Evolutionary conservation across 2,888 invertebrate species (phyloP), one percentile per base, ranked within the genome.

Genomic region (Ametastegia equiseti): DNA sequence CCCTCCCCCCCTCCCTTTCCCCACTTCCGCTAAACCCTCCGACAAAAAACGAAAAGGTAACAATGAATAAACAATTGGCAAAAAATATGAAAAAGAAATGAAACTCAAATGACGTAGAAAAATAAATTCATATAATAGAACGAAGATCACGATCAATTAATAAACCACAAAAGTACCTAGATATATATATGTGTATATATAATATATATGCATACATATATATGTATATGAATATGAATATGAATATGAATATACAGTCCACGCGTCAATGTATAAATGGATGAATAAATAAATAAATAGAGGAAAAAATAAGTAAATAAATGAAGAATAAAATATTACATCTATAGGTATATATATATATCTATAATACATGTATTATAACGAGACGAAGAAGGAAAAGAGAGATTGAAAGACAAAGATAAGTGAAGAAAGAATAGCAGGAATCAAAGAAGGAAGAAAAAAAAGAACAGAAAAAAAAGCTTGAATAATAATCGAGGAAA

Each of bases 231-330:
- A 42, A 42, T 42, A 42, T 42, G 9, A 80, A 81, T 85, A 86
- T 84, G 84, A 86, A 87, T 86, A 86, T 83, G 85, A 89, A 87
- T 89, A 87, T 15, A 47, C 88, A 89, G 90, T 88, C 88, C 88
- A 89, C 88, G 88, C 89, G 88, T 90, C 89, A 89, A 90, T 90
- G 90, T 88, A 86, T 87, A 90, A 89, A 90, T 86, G 88, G 81
- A 86, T 82, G 65, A 89, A 90, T 90, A 90, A 88, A 86, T 87
- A 90, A 89, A 89, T 86, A 88, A 88, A 88, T 87, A 88, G 89
- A 90, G 90, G 90, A 88, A 86, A 87, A 89, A 89, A 85, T 87
- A 90, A 89, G 89, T 86, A 88, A 81, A 86, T 82, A 71, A 89
- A 90, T 90, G 89, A 88, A 86, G 87, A 89, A 89, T 87, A 83